phyloP scores from a whole-genome alignment of 2,888 invertebrate species.

The Mamestra brassicae region DNA sequence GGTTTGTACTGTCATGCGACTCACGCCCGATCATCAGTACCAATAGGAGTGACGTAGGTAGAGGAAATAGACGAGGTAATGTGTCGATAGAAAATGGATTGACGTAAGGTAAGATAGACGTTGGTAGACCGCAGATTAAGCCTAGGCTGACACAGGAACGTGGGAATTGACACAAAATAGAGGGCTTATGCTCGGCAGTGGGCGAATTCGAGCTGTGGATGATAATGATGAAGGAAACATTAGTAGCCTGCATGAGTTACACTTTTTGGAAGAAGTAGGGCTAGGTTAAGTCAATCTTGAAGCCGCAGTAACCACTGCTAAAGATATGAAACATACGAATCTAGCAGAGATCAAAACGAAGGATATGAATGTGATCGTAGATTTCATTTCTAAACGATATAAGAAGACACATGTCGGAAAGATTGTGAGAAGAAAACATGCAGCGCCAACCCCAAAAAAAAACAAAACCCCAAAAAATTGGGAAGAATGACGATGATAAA shows the following conservation, averaged over 20 bases:
- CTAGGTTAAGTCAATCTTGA: background rate
- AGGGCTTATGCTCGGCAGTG: too few species aligned
- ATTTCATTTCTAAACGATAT: background rate
- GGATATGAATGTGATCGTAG: background rate
- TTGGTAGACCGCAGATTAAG: too few species aligned
- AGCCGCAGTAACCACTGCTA: background rate
- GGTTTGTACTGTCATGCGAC: constrained; percentile 16
- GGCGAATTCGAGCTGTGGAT: too few species aligned
- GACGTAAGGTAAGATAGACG: too few species aligned
- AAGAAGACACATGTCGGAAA: background rate
- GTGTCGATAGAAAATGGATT: background rate
- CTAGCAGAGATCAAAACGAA: background rate
- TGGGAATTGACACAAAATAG: too few species aligned
- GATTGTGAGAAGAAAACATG: background rate
- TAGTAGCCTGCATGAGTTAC: background rate
- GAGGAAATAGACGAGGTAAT: background rate
- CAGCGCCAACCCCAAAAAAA: too few species aligned
- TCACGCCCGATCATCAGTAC: constrained; percentile 23
- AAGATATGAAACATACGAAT: background rate
- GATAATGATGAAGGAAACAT: background rate
- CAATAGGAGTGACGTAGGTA: constrained; percentile 33
- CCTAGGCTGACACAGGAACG: too few species aligned
- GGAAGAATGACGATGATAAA: too few species aligned
- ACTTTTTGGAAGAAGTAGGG: background rate
- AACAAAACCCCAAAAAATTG: too few species aligned